Evolutionary conservation across 2,888 invertebrate genomes (phyloP).

Genomic region (Epiperipatus broadwayi): DNA sequence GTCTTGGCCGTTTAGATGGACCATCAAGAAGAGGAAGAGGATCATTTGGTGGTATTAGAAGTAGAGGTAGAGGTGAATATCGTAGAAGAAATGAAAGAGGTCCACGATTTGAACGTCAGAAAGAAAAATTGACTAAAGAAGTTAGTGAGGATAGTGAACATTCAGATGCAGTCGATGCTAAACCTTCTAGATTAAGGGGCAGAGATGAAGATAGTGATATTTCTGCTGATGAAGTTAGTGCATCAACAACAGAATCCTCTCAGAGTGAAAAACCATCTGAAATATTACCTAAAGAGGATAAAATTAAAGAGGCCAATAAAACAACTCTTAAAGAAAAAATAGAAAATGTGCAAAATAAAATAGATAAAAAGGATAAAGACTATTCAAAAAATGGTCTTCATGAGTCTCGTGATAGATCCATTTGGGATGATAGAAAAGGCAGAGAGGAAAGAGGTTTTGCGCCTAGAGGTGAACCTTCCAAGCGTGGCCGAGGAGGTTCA

Average conservation of each 20-base stretch:
- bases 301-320: constrained; percentile 8
- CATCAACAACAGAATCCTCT: constrained; percentile 23
- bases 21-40: constrained; percentile 15
- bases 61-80: constrained; percentile 22
- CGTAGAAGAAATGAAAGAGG: constrained; percentile 18
- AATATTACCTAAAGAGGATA: constrained; percentile 10
- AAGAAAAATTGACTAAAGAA: constrained; percentile 16
- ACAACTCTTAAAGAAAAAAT: constrained; percentile 11
- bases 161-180: too few species aligned
- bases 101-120: constrained; percentile 18
- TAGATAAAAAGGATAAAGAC: constrained; percentile 14
- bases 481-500: constrained; percentile 56
- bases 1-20: too few species aligned
- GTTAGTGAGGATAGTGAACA: constrained; percentile 16
- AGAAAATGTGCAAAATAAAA: constrained; percentile 16
- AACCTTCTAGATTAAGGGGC: constrained; percentile 17
- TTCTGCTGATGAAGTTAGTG: constrained; percentile 24
- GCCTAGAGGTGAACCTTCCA: constrained; percentile 68
- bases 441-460: constrained; percentile 51
- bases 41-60: constrained; percentile 20
- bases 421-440: background rate
- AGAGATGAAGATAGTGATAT: constrained; percentile 20
- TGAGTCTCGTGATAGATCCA: too few species aligned
- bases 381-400: background rate
- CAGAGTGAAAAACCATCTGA: constrained; percentile 16